Conservation (phyloP, 1,140 invertebrate genomes). For the Pseudomyrmex gracilis region DNA sequence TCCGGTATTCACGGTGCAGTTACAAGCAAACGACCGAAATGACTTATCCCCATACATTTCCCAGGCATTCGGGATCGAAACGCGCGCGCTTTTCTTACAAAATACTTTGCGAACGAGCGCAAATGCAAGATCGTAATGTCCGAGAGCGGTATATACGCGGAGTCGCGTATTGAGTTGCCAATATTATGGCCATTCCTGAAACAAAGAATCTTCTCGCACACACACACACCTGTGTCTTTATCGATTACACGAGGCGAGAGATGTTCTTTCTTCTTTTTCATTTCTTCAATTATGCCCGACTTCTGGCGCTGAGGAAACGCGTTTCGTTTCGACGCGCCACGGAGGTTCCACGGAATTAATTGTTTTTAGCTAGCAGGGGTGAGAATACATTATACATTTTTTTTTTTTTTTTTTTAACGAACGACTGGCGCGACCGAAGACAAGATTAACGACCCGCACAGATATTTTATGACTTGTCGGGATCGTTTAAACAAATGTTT, state of each 20-base stretch:
- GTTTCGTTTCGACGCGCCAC: conserved; percentile 34
- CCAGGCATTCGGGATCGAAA: conserved; percentile 38
- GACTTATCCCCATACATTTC: conserved; percentile 57
- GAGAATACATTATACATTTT: conserved; percentile 79
- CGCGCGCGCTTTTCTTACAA: conserved; percentile 26
- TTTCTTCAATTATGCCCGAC: background rate
- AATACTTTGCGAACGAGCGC: conserved; percentile 20
- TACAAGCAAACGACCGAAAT: conserved; percentile 52
- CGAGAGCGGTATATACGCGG: background rate
- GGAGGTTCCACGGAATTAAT: conserved; percentile 67
- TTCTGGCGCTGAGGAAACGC: conserved; percentile 3
- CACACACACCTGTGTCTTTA: conserved; percentile 19
- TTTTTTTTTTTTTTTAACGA: conserved; percentile 67
- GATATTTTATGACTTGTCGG: conserved; percentile 78
- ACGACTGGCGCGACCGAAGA: conserved; percentile 63
- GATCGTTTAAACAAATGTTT: conserved; percentile 81
- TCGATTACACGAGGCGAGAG: conserved; percentile 57
- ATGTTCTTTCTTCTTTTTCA: background rate
- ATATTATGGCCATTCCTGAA: conserved; percentile 26
- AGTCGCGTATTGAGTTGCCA: conserved; percentile 39
- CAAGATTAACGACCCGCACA: conserved; percentile 79
- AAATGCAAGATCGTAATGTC: conserved; percentile 18
- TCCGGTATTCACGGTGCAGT: conserved; percentile 54
- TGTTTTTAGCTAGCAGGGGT: conserved; percentile 79
- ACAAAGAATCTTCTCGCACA: conserved; percentile 5